phyloP scores from a whole-genome alignment of 2,888 invertebrate genomes.

The Flexamia atlantica region DNA sequence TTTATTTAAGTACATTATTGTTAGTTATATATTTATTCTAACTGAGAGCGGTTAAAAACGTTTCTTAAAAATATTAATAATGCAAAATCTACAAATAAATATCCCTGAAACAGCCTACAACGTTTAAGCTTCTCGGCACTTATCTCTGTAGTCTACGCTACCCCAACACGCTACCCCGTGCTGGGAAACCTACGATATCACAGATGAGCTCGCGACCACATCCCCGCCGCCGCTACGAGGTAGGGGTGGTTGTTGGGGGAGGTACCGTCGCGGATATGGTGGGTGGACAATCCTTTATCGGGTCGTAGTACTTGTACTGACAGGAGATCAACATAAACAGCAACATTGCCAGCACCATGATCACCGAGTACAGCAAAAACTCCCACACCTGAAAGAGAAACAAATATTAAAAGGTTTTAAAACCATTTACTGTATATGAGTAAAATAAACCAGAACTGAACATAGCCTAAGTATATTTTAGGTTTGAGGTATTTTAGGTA shows the following conservation, averaged over 20 bases:
- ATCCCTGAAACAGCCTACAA: neutral
- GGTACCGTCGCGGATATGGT: conserved; percentile 6
- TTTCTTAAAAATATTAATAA: neutral
- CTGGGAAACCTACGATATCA: neutral
- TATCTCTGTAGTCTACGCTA: neutral
- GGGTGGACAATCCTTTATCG: neutral
- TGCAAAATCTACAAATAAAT: neutral
- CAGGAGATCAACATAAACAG: conserved; percentile 78
- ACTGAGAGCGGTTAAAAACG: neutral
- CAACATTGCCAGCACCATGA: conserved; percentile 91
- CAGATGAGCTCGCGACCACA: neutral
- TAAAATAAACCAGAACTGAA: no score
- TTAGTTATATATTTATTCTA: neutral
- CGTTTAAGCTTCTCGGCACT: neutral
- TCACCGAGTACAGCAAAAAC: conserved; percentile 90
- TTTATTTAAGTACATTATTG: no score
- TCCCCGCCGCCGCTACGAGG: neutral
- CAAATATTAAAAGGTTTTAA: neutral
- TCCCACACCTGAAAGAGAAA: conserved; percentile 85
- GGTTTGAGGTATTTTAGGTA: no score
- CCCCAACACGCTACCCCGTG: neutral
- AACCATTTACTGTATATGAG: neutral
- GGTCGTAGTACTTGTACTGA: conserved; percentile 15
- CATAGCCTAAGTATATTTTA: no score
- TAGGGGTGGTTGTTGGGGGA: neutral